These are phyloP conservation scores for Dryobotodes eremita DNA, from an alignment of 2,888 invertebrate species.

Conservation along the genomic window DNA sequence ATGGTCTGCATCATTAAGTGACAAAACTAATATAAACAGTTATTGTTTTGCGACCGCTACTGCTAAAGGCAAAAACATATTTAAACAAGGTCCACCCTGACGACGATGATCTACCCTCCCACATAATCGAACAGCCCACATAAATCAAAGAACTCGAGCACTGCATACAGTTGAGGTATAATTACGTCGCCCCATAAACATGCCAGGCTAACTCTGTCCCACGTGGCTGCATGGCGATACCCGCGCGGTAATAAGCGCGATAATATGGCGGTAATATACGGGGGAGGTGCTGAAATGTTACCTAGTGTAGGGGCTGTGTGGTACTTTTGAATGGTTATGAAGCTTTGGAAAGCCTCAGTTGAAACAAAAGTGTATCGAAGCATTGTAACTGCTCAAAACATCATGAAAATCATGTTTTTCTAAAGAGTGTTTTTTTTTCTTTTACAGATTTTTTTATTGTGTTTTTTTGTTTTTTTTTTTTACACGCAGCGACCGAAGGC, in stretches of 20 bases:
- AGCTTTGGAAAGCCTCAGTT: background rate
- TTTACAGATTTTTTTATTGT: no score
- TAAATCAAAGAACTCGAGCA: constrained; percentile 50
- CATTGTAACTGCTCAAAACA: no score
- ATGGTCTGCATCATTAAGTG: background rate
- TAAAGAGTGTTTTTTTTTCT: no score
- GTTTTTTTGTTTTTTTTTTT: no score
- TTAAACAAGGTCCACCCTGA: background rate
- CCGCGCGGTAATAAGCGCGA: constrained; percentile 56
- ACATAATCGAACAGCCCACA: constrained; percentile 45
- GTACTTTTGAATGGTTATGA: constrained; percentile 27
- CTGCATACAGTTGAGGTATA: constrained; percentile 57
- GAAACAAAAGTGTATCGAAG: background rate
- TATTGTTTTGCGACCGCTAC: background rate
- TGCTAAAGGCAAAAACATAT: background rate
- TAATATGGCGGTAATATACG: constrained; percentile 58
- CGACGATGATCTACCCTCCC: constrained; percentile 36
- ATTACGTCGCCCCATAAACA: constrained; percentile 65
- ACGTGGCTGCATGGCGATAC: constrained; percentile 63
- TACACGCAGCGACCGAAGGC: no score
- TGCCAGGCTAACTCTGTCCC: constrained; percentile 64
- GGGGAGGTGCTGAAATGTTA: constrained; percentile 49
- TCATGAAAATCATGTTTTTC: no score
- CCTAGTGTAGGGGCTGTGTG: constrained; percentile 4
- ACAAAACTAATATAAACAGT: background rate